Conservation (phyloP, 2,888 invertebrate genomes). For the Torymus tubicola region DNA sequence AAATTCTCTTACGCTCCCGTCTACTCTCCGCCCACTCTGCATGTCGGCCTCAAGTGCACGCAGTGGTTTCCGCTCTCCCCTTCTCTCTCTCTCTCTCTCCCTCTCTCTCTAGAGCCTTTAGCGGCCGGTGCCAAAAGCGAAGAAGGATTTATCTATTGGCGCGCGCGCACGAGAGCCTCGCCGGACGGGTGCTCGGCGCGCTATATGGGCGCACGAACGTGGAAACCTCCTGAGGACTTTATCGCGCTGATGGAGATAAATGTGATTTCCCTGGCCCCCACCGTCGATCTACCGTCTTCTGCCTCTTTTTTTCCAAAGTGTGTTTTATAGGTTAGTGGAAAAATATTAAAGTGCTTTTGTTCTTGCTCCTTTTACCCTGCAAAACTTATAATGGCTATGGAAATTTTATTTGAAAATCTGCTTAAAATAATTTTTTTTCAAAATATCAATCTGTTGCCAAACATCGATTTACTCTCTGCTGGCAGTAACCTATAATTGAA, state of each 20-base stretch:
- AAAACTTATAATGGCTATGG: too few relatives aligned
- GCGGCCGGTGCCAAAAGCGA: constrained; percentile 42
- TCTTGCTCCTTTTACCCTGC: too few relatives aligned
- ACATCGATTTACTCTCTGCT: too few relatives aligned
- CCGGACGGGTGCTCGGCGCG: constrained; percentile 20
- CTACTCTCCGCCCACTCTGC: background rate
- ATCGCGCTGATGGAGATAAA: constrained; percentile 50
- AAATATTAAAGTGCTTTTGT: too few relatives aligned
- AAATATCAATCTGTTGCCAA: too few relatives aligned
- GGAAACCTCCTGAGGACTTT: constrained; percentile 51
- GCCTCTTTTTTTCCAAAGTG: background rate
- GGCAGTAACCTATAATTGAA: too few relatives aligned
- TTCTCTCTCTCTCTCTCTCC: background rate
- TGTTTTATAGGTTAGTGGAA: background rate
- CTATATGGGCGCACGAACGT: background rate
- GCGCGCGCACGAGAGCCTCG: constrained; percentile 18
- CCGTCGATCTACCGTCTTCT: background rate
- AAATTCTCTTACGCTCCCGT: constrained; percentile 22
- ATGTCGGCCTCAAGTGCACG: constrained; percentile 2
- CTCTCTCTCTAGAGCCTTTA: constrained; percentile 1
- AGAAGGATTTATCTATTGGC: constrained; percentile 55
- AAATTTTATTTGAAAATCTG: too few relatives aligned
- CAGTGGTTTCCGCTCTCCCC: constrained; percentile 2
- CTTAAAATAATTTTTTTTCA: too few relatives aligned
- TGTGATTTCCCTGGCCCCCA: constrained; percentile 25